Evolutionary conservation across 2,888 invertebrate species (phyloP).

Genomic region (Drosophila mimetica): DNA sequence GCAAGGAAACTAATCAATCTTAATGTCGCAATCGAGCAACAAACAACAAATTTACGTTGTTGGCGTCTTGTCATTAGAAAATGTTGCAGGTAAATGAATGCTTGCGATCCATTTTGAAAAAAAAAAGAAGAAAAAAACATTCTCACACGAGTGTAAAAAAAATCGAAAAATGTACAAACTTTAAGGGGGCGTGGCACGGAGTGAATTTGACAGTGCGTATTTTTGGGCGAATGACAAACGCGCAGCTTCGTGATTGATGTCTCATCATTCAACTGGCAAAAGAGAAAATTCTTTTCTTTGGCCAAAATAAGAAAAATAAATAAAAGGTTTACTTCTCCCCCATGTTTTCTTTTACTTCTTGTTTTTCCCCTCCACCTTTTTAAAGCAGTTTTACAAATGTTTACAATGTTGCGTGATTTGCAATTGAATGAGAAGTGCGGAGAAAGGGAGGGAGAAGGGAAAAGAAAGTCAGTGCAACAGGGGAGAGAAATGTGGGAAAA

Average conservation of each 20-base stretch:
- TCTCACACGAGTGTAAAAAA: conserved; percentile 46
- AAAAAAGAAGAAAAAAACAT: conserved; percentile 34
- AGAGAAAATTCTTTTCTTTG: conserved; percentile 34
- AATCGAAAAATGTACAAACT: conserved; percentile 60
- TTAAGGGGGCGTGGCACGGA: conserved; percentile 58
- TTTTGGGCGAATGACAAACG: conserved; percentile 66
- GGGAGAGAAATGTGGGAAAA: conserved; percentile 7
- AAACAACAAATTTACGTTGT: conserved; percentile 62
- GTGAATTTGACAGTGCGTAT: conserved; percentile 73
- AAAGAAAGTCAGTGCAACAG: conserved; percentile 18
- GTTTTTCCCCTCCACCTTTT: conserved; percentile 29
- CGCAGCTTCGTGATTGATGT: conserved; percentile 70
- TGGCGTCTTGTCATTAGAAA: conserved; percentile 73
- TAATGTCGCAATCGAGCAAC: conserved; percentile 63
- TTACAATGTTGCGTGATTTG: conserved; percentile 79
- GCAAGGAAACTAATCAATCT: conserved; percentile 70
- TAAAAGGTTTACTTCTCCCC: neutral
- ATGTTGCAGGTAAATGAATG: conserved; percentile 76
- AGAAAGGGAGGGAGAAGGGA: conserved; percentile 5
- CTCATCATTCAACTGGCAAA: conserved; percentile 72
- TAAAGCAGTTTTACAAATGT: conserved; percentile 78
- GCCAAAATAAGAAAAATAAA: neutral
- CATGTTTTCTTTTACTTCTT: neutral
- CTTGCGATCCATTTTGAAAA: conserved; percentile 63
- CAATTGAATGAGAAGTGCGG: conserved; percentile 70